phyloP scores from a whole-genome alignment of 2,888 invertebrate genomes.

The Philhelius pedissequus region DNA sequence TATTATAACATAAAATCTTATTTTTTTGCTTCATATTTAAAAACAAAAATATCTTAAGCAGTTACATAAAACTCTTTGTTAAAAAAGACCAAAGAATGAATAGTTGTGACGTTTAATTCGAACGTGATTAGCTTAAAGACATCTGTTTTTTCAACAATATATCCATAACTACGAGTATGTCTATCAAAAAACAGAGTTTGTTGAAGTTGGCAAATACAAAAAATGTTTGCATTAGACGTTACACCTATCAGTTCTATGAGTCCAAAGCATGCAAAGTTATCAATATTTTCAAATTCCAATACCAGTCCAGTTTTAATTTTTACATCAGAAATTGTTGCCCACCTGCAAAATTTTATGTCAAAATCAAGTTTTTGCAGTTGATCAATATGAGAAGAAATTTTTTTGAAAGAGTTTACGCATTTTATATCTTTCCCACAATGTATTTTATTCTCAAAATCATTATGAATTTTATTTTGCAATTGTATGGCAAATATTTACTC shows the following conservation, averaged over 20 bases:
- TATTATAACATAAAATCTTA: too few relatives aligned
- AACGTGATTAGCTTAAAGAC: too few relatives aligned
- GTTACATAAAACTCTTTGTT: neutral
- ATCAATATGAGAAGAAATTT: neutral
- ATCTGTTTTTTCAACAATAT: neutral
- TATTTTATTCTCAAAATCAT: too few relatives aligned
- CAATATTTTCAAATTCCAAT: neutral
- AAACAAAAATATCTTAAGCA: too few relatives aligned
- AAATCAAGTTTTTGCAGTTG: neutral
- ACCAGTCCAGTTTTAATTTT: neutral
- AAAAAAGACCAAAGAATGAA: neutral
- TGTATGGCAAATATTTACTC: slow-evolving; percentile 5
- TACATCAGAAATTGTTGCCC: neutral
- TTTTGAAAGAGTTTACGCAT: neutral
- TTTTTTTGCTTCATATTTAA: too few relatives aligned
- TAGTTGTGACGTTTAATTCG: too few relatives aligned
- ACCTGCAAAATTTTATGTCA: neutral
- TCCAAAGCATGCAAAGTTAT: neutral
- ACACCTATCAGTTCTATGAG: neutral
- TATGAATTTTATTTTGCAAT: neutral
- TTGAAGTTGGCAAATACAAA: neutral
- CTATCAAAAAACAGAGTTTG: neutral
- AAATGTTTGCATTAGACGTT: neutral
- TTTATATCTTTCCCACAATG: too few relatives aligned
- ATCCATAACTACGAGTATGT: neutral